Conservation (phyloP, 2,888 invertebrate genomes). For the Sussaba pulchella region DNA sequence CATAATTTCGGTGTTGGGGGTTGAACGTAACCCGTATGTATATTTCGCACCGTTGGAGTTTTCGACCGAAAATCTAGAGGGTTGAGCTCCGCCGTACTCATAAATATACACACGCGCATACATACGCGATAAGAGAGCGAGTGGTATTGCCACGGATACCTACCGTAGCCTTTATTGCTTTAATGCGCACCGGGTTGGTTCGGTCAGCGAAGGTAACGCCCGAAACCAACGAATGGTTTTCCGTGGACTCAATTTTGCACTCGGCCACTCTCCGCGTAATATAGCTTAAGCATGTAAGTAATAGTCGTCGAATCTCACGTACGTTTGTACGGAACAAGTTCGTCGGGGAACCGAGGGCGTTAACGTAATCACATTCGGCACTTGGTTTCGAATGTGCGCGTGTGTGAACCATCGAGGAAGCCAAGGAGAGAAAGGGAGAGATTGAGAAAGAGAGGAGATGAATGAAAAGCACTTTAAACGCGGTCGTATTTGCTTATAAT, state of each 20-base stretch:
- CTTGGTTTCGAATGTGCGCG: background rate
- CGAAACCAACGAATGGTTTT: background rate
- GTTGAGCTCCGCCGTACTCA: background rate
- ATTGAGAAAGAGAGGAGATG: background rate
- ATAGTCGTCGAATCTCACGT: conserved; percentile 50
- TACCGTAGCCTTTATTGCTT: conserved; percentile 65
- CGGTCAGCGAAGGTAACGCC: conserved; percentile 10
- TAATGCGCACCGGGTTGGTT: conserved; percentile 66
- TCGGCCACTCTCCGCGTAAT: conserved; percentile 67
- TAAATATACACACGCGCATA: too few relatives aligned
- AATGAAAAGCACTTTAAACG: conserved; percentile 15
- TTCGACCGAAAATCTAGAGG: background rate
- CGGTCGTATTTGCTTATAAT: conserved; percentile 11
- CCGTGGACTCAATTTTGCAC: conserved; percentile 67
- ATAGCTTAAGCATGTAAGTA: conserved; percentile 64
- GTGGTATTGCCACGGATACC: conserved; percentile 24
- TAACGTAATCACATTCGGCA: conserved; percentile 30
- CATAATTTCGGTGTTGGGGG: conserved; percentile 64
- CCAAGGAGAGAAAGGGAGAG: too few relatives aligned
- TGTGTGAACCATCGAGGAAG: background rate
- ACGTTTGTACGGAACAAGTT: conserved; percentile 16
- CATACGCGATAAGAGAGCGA: background rate
- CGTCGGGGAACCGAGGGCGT: background rate
- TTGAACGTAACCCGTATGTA: conserved; percentile 26
- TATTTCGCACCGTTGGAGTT: conserved; percentile 18